phyloP scores from a whole-genome alignment of 2,797 vertebrate species.

The Thalassophryne amazonica region DNA sequence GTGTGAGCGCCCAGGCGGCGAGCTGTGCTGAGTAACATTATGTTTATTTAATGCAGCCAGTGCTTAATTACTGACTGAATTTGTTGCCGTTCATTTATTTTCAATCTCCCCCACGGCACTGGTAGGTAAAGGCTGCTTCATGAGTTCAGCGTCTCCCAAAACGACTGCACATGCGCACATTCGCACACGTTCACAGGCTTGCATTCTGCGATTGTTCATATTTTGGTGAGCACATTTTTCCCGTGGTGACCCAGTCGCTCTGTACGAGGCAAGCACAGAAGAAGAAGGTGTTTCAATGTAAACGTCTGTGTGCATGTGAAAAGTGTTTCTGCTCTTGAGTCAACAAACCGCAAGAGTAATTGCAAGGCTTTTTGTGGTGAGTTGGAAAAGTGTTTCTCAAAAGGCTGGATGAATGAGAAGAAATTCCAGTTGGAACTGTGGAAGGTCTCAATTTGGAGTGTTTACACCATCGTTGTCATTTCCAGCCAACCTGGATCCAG shows the following conservation, averaged over 20 bases:
- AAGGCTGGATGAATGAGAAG: slow-evolving; percentile 4
- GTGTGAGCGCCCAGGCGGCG: background rate
- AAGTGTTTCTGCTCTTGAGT: slow-evolving; percentile 27
- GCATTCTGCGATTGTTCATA: background rate
- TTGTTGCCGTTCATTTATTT: slow-evolving; percentile 51
- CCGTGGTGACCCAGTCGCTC: slow-evolving; percentile 13
- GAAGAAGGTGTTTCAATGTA: slow-evolving; percentile 9
- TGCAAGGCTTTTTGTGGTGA: slow-evolving; percentile 35
- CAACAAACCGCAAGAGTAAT: slow-evolving; percentile 50
- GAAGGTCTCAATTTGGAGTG: too few relatives aligned
- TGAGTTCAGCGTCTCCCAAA: slow-evolving; percentile 66
- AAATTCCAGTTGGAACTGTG: too few relatives aligned
- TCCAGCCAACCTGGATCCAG: too few relatives aligned
- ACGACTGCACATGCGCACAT: background rate
- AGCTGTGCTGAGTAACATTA: slow-evolving; percentile 52
- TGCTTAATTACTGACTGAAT: slow-evolving; percentile 70
- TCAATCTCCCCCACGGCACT: slow-evolving; percentile 10
- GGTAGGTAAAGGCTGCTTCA: slow-evolving; percentile 60
- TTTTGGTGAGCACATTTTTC: slow-evolving; percentile 27
- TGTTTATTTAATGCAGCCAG: slow-evolving; percentile 70
- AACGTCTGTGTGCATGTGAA: background rate
- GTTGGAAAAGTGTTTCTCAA: slow-evolving; percentile 12
- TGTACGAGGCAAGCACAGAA: background rate
- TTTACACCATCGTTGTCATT: too few relatives aligned
- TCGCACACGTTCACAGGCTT: background rate